Percentiles rank a stretch among this genome's conserved stretches.
Evolutionary conservation across 2,888 invertebrate species (phyloP).

Genomic region (Leuctra nigra): DNA sequence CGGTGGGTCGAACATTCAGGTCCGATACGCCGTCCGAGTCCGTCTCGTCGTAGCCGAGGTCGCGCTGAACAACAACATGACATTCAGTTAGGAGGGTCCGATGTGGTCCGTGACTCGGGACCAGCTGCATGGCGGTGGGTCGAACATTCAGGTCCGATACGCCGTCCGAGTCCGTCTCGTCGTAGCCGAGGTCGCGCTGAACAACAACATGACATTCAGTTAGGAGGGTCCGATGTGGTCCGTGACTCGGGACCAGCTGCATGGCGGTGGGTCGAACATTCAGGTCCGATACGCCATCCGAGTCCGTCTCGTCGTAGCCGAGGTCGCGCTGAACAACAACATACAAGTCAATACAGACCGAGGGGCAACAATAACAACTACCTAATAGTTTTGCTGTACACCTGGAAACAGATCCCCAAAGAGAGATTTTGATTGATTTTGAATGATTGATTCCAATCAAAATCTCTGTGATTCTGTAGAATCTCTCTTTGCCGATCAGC

Average conservation of each 20-base stretch:
- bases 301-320: slow-evolving; percentile 62
- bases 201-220: too few relatives aligned
- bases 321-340: too few relatives aligned
- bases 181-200: too few relatives aligned
- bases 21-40: slow-evolving; percentile 27
- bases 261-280: slow-evolving; percentile 53
- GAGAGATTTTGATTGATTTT: too few relatives aligned
- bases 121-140: slow-evolving; percentile 66
- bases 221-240: slow-evolving; percentile 63
- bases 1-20: slow-evolving; percentile 45
- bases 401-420: too few relatives aligned
- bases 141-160: slow-evolving; percentile 23
- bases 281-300: slow-evolving; percentile 22
- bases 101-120: slow-evolving; percentile 56
- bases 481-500: too few relatives aligned
- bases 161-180: slow-evolving; percentile 37
- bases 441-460: too few relatives aligned
- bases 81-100: slow-evolving; percentile 63
- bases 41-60: slow-evolving; percentile 73
- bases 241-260: slow-evolving; percentile 63
- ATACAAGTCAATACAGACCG: too few relatives aligned
- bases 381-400: too few relatives aligned
- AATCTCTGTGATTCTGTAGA: too few relatives aligned
- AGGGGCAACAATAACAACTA: too few relatives aligned
- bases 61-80: slow-evolving; percentile 66